Conservation (phyloP, 2,888 invertebrate species). For the Sarcophaga caerulescens region DNA sequence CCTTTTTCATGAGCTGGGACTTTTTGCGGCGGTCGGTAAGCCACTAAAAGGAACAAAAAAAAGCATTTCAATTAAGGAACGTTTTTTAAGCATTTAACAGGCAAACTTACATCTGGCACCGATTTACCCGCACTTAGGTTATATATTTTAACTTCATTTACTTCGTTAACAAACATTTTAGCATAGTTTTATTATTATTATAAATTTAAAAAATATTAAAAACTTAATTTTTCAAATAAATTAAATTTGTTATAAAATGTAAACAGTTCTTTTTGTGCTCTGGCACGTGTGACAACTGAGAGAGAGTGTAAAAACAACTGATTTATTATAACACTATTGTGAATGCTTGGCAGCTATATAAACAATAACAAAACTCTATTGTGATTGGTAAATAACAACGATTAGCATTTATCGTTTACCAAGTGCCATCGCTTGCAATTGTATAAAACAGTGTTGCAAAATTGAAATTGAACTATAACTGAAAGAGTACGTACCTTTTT, state of each 20-base stretch:
- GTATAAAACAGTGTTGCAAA: no score
- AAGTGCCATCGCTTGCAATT: slow-evolving; percentile 28
- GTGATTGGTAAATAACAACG: slow-evolving; percentile 10
- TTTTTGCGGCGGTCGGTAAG: slow-evolving; percentile 91
- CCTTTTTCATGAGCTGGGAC: slow-evolving; percentile 92
- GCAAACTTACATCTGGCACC: slow-evolving; percentile 92
- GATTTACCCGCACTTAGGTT: slow-evolving; percentile 98
- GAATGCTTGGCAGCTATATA: slow-evolving; percentile 5
- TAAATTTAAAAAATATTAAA: neutral
- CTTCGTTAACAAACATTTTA: slow-evolving; percentile 94
- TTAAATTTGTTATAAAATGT: slow-evolving; percentile 22
- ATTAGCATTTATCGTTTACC: slow-evolving; percentile 44
- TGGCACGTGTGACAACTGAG: slow-evolving; percentile 47
- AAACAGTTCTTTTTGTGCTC: slow-evolving; percentile 37
- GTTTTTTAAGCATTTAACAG: no score
- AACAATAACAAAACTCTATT: slow-evolving; percentile 15
- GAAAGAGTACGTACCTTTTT: no score
- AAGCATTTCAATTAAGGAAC: neutral
- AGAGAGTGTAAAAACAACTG: slow-evolving; percentile 16
- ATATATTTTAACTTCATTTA: slow-evolving; percentile 98
- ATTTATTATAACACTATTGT: slow-evolving; percentile 42
- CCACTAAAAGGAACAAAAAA: slow-evolving; percentile 85
- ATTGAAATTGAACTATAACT: no score
- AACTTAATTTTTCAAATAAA: neutral
- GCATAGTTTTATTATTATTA: slow-evolving; percentile 42